Conservation (phyloP, 2,888 invertebrate genomes). For the Axea sp. region DNA sequence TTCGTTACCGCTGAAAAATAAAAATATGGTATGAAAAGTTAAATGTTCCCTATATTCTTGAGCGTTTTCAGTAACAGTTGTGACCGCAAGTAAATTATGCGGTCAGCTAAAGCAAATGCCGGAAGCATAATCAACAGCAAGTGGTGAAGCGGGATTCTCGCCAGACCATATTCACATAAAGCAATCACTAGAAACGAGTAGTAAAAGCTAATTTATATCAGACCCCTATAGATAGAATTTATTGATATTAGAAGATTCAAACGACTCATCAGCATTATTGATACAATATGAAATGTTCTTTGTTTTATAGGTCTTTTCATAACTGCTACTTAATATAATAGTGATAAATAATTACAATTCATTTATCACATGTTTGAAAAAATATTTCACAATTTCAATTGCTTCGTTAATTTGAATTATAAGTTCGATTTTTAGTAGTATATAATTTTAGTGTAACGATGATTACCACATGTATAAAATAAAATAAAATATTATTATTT, state of each 20-base stretch:
- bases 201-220: conserved; percentile 58
- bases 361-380: no score
- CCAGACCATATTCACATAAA: conserved; percentile 45
- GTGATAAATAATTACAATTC: no score
- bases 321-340: no score
- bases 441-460: conserved; percentile 31
- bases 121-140: conserved; percentile 56
- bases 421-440: no score
- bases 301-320: no score
- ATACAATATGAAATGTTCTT: conserved; percentile 6
- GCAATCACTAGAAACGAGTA: conserved; percentile 42
- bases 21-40: conserved; percentile 25
- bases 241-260: conserved; percentile 16
- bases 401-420: no score
- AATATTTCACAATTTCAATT: no score
- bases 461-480: conserved; percentile 20
- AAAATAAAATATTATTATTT: conserved; percentile 34
- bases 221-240: conserved; percentile 18
- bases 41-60: conserved; percentile 33
- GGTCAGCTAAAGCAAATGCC: conserved; percentile 47
- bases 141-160: conserved; percentile 44
- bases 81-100: conserved; percentile 56
- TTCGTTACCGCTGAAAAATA: conserved; percentile 3
- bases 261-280: no score
- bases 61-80: conserved; percentile 51